Evolutionary conservation across 2,113 vertebrate species (phyloP).

Genomic region (Rousettus leschenaultii): DNA sequence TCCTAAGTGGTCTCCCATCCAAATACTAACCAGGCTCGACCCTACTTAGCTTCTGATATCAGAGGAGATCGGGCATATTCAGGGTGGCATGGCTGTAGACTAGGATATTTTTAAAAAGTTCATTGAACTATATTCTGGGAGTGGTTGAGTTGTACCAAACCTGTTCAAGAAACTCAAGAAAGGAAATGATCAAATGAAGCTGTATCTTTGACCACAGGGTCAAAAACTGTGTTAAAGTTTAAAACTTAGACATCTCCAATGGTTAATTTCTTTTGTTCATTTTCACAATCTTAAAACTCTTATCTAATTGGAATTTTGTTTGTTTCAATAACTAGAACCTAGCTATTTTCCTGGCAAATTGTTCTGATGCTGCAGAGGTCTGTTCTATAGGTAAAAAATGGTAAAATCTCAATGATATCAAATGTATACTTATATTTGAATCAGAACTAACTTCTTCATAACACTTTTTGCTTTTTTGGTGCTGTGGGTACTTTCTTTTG

Average conservation of each 20-base stretch:
- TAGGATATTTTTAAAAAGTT: background rate
- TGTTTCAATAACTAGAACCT: background rate
- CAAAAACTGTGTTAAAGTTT: background rate
- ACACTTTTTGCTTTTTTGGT: slow-evolving; percentile 84
- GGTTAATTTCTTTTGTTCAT: slow-evolving; percentile 12
- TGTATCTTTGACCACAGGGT: background rate
- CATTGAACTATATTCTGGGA: slow-evolving; percentile 1
- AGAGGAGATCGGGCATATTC: too few species aligned
- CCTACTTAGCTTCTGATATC: too few species aligned
- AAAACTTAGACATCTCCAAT: background rate
- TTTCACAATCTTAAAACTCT: background rate
- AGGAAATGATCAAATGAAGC: slow-evolving; percentile 28
- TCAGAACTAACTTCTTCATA: slow-evolving; percentile 84
- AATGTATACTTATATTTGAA: slow-evolving; percentile 80
- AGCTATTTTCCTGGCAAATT: background rate
- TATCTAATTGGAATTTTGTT: background rate
- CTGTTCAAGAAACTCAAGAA: slow-evolving; percentile 22
- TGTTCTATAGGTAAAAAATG: slow-evolving; percentile 3
- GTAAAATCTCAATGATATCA: slow-evolving; percentile 79
- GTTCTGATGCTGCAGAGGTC: background rate
- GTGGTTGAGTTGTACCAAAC: background rate
- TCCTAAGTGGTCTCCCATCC: too few species aligned
- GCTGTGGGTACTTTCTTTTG: slow-evolving; percentile 84
- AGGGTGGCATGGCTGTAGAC: too few species aligned
- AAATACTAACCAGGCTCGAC: too few species aligned